Base-by-base conservation (phyloP, 2,888 invertebrate species). In the Epinotia ramella region DNA sequence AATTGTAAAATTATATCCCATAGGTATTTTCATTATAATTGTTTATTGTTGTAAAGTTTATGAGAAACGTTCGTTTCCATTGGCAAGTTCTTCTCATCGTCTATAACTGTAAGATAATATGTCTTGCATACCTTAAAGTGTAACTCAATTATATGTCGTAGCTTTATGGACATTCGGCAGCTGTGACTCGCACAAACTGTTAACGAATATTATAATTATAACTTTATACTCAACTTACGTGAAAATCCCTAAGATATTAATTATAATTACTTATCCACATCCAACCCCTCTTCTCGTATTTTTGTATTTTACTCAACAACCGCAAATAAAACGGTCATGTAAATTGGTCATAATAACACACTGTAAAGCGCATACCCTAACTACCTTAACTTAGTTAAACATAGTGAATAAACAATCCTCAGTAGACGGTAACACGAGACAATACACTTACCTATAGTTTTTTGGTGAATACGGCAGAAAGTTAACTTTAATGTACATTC, bases 11-110 rank as follows among this genome's bases (percentile, higher is more conserved):
- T 91, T 88, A 89, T 90, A 87, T 90, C 91, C 90, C 84, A 87
- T 88, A 86, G 76, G 68, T 77, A 79, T 80, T 85, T 87, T 88
- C 88, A 90, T 87, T 89, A 91, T 86, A 88, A 91, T 90, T 93
- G 92, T 93, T 94, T 93, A 92, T 90, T 90, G 89, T 93, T 94
- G 91, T 91, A 91, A 93, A 92, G 89, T 93, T 92, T 93, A 92
- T 88, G 89, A 80, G 84, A 89, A 90, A 88, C 77, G 73, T 79
- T 85, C 73, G 89, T 92, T 91, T 89, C 88, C 88, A 92, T 90
- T 83, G 84, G 83, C 87, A 87, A 88, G 86, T 89, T 88, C 89
- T 89, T 69, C 89, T 90, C 90, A 89, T 86, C 89, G 90, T 92
- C 89, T 91, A 86, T 88, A 87, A 84, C 80, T 69, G 81, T 74